Conservation (phyloP, 1,140 invertebrate species). For the Polyergus mexicanus region DNA sequence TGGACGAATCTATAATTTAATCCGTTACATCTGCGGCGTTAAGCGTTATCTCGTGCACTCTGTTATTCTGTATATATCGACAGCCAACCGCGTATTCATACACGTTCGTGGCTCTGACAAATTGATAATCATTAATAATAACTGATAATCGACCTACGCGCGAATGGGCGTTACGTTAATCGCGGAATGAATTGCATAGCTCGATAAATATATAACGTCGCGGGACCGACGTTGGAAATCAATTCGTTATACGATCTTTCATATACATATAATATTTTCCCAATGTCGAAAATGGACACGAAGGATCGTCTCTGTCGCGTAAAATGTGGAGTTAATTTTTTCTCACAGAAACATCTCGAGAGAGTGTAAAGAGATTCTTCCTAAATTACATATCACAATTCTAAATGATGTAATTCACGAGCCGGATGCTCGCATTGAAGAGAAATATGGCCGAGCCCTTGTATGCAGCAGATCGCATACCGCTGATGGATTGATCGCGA, state of each 20-base stretch:
- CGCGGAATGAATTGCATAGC: slow-evolving; percentile 50
- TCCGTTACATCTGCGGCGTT: slow-evolving; percentile 55
- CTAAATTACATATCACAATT: background rate
- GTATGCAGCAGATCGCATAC: background rate
- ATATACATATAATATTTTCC: slow-evolving; percentile 2
- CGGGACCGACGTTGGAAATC: slow-evolving; percentile 17
- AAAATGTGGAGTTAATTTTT: slow-evolving; percentile 15
- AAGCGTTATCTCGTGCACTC: slow-evolving; percentile 54
- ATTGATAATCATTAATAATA: slow-evolving; percentile 63
- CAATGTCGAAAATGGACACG: slow-evolving; percentile 4
- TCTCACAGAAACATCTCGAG: background rate
- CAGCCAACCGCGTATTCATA: slow-evolving; percentile 53
- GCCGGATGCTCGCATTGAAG: background rate
- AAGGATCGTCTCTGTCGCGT: too few relatives aligned
- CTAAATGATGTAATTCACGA: background rate
- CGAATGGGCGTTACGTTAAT: slow-evolving; percentile 58
- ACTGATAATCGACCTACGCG: slow-evolving; percentile 58
- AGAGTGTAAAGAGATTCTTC: too few relatives aligned
- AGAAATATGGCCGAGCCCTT: background rate
- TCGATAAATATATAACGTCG: slow-evolving; percentile 59
- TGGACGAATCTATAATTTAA: slow-evolving; percentile 44
- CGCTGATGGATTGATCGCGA: slow-evolving; percentile 10
- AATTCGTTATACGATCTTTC: slow-evolving; percentile 34
- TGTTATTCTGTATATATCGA: slow-evolving; percentile 58
- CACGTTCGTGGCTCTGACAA: slow-evolving; percentile 53